Evolutionary conservation across 2,797 vertebrate genomes (phyloP), one percentile per base, ranked within the genome.

Genomic region (Heterohyrax brucei): DNA sequence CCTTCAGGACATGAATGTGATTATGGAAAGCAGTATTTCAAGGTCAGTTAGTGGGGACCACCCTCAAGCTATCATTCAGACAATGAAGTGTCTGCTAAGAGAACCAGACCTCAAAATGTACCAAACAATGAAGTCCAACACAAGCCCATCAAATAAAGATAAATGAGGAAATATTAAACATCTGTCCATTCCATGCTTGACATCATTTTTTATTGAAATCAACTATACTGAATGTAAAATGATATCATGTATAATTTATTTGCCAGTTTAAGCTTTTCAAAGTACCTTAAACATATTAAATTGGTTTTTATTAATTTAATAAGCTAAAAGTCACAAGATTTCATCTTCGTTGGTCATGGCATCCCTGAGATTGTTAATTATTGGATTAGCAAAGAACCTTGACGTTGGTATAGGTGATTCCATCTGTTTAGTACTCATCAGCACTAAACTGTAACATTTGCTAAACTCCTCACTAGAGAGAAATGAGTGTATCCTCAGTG

Each of bases 201-300:
- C n/a, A 77, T 24, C 10, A 78, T 92, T 81, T 85, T 89, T 78
- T 94, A 39, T 50, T 89, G 61, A 95, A 93, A 94, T 39, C 19
- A n/a, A 61, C 10, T 70, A 50, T 3, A 24, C 18, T 13, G 16
- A 88, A 62, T 93, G 10, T 33, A 94, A 95, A 90, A 28, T 48
- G 53, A 28, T 64, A 78, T 44, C 30, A 72, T 5, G 7, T 19
- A 73, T 39, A 53, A 0, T 86, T 62, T 72, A 7, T 72, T 22
- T 78, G 39, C 22, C n/a, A 21, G 48, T 87, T 93, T 89, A 73
- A 95, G 26, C 73, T 94, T 61, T 94, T 22, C 5, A 1, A 59
- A 85, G 19, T 75, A 21, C 64, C 48, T 89, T 78, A 66, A 78
- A n/a, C 90, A 21, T 62, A 30, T 48, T 59, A 30, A 59, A 18